A percentile compares a stretch with the other conserved stretches of the same genome.
Conservation (phyloP, 1,140 invertebrate genomes). For the Tetraneura akinire region DNA sequence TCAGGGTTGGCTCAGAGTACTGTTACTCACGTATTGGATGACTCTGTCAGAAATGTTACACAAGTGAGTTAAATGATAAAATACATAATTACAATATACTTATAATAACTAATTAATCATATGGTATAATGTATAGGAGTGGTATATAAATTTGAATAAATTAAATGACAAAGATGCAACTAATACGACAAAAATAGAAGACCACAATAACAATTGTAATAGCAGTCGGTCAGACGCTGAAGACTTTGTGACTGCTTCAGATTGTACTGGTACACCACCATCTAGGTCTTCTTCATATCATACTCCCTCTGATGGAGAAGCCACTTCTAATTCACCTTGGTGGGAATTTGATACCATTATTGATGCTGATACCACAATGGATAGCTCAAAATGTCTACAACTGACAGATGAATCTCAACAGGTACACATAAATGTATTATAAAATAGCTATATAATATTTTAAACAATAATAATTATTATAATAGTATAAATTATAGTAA, state of each 20-base stretch:
- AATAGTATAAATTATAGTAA: too few relatives aligned
- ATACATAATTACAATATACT: neutral
- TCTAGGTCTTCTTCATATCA: constrained; percentile 69
- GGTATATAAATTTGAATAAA: constrained; percentile 40
- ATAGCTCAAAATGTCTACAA: constrained; percentile 11
- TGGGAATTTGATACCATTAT: constrained; percentile 59
- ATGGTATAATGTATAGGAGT: neutral
- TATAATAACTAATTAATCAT: neutral
- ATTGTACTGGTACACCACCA: constrained; percentile 67
- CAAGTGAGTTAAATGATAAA: neutral
- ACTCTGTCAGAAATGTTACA: constrained; percentile 21
- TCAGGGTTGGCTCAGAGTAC: constrained; percentile 58
- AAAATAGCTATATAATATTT: too few relatives aligned
- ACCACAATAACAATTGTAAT: neutral
- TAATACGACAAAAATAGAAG: neutral
- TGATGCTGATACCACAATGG: constrained; percentile 51
- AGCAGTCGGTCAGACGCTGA: constrained; percentile 58
- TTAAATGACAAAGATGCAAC: neutral
- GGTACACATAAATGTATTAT: too few relatives aligned
- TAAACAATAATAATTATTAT: too few relatives aligned
- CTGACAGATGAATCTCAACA: constrained; percentile 37
- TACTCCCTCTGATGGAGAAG: constrained; percentile 68
- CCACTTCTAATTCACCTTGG: constrained; percentile 60
- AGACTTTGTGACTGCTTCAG: constrained; percentile 71
- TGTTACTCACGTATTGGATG: constrained; percentile 7